A percentile compares a stretch with the other conserved stretches of the same genome.
Evolutionary conservation across 2,797 vertebrate species (phyloP).

Genomic region (Cheirogaleus major): DNA sequence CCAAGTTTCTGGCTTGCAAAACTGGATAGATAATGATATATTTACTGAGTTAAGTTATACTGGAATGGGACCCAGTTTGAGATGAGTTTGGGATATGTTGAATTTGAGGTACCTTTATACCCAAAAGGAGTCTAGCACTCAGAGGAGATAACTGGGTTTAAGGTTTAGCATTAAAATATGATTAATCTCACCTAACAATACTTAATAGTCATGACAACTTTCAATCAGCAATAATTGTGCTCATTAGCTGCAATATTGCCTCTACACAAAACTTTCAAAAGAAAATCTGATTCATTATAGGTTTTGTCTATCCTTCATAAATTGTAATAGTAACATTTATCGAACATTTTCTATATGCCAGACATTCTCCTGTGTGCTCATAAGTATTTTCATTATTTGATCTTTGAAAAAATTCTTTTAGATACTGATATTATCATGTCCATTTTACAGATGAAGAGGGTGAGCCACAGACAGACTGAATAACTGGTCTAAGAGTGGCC

Average conservation of each 20-base stretch:
- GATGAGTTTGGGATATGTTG: background rate
- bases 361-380: background rate
- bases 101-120: slow-evolving; percentile 12
- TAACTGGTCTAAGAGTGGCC: background rate
- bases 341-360: background rate
- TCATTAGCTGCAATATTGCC: background rate
- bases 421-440: background rate
- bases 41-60: background rate
- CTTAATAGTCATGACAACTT: background rate
- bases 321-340: background rate
- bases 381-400: background rate
- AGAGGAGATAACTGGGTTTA: background rate
- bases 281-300: background rate
- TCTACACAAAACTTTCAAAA: background rate
- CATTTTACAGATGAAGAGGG: background rate
- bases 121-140: background rate
- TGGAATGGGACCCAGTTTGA: background rate
- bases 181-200: background rate
- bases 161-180: background rate
- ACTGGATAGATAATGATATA: background rate
- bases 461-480: background rate
- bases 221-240: background rate
- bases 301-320: background rate
- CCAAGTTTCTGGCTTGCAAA: slow-evolving; percentile 16
- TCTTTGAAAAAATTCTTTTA: slow-evolving; percentile 22